Percentiles rank a stretch among this genome's conserved stretches.
phyloP scores from a whole-genome alignment of 2,797 vertebrate genomes.

The Melanotaenia trifasciata region DNA sequence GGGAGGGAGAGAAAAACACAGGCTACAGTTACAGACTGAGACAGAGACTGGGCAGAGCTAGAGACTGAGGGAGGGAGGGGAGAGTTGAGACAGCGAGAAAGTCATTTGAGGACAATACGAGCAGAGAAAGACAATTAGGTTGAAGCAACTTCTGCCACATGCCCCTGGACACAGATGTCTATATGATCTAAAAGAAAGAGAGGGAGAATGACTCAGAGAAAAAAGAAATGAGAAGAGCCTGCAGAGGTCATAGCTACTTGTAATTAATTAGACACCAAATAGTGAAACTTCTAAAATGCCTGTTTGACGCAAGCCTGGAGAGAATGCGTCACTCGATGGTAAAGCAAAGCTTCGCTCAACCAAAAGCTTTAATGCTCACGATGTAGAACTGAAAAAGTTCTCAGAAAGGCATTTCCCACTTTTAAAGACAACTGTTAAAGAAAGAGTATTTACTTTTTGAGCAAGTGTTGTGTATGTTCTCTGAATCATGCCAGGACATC shows the following conservation, averaged over 20 bases:
- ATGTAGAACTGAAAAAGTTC: conserved; percentile 25
- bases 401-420: conserved; percentile 44
- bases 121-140: conserved; percentile 82
- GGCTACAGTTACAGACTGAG: conserved; percentile 86
- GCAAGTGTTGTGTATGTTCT: conserved; percentile 72
- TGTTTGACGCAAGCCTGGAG: conserved; percentile 70
- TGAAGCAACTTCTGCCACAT: conserved; percentile 79
- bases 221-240: conserved; percentile 53
- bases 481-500: conserved; percentile 71
- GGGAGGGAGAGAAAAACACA: conserved; percentile 82
- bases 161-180: conserved; percentile 65
- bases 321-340: conserved; percentile 58
- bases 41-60: conserved; percentile 79
- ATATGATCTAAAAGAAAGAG: conserved; percentile 49
- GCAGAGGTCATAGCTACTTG: conserved; percentile 36
- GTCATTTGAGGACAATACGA: conserved; percentile 85
- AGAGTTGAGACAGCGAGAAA: conserved; percentile 80
- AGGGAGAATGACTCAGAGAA: conserved; percentile 53
- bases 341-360: conserved; percentile 32
- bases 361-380: conserved; percentile 23
- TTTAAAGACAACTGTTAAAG: conserved; percentile 49
- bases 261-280: conserved; percentile 60
- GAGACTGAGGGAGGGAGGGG: conserved; percentile 55
- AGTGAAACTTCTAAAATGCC: conserved; percentile 72
- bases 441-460: conserved; percentile 50